Evolutionary conservation across 2,113 vertebrate genomes (phyloP).

Genomic region (Colaptes auratus): DNA sequence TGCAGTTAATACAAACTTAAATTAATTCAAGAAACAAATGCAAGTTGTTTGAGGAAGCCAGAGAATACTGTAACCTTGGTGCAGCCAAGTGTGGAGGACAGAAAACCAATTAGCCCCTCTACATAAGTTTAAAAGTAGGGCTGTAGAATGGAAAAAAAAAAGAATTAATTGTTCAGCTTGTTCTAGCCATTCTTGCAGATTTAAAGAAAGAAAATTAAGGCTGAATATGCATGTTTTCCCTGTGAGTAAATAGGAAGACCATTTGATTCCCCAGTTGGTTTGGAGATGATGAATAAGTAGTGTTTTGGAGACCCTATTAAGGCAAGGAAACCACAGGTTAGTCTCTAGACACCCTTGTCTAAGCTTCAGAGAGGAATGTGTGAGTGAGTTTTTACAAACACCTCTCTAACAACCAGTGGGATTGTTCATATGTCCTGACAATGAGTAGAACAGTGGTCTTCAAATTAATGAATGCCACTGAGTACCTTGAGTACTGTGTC

Average conservation of each 20-base stretch:
- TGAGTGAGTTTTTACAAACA: not conserved
- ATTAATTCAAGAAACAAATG: slow-evolving; percentile 22
- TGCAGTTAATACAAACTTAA: not conserved
- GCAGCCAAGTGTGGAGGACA: slow-evolving; percentile 9
- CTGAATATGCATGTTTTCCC: not conserved
- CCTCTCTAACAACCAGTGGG: not conserved
- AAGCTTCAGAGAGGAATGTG: not conserved
- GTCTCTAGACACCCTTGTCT: not conserved
- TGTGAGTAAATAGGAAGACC: not conserved
- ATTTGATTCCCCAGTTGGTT: not conserved
- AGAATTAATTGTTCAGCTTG: not conserved
- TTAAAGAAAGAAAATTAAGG: not conserved
- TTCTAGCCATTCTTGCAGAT: not conserved
- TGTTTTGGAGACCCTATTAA: not conserved
- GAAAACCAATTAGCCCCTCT: not conserved
- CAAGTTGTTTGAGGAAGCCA: not conserved
- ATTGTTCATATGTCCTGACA: not conserved
- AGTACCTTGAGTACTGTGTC: no score
- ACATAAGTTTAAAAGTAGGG: not conserved
- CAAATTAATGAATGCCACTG: not conserved
- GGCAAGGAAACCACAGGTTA: not conserved
- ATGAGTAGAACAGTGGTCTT: not conserved
- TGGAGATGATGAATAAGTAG: not conserved
- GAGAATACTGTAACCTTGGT: not conserved
- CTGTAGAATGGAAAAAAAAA: not conserved